Conservation (phyloP, 2,797 vertebrate genomes). For the Sebastes taczanowskii region DNA sequence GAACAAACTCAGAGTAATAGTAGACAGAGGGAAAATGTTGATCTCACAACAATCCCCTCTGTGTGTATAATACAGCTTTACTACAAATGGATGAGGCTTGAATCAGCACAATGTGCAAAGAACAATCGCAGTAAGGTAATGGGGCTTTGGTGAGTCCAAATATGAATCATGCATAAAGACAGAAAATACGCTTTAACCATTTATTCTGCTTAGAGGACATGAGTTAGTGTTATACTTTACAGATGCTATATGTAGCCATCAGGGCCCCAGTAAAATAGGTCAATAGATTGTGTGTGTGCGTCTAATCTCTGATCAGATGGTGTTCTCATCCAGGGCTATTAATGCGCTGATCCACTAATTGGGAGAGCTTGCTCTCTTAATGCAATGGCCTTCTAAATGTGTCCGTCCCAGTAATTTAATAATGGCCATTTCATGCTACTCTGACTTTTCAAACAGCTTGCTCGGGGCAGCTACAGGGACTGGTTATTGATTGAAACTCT, state of each 20-base stretch:
- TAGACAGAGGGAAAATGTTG: constrained; percentile 55
- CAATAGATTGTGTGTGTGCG: constrained; percentile 75
- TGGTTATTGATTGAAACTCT: constrained; percentile 79
- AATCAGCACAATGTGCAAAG: constrained; percentile 56
- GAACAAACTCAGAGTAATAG: constrained; percentile 46
- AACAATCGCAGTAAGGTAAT: constrained; percentile 50
- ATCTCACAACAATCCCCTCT: constrained; percentile 57
- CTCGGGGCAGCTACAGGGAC: constrained; percentile 81
- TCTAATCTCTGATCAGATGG: constrained; percentile 80
- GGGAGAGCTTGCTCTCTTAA: constrained; percentile 83
- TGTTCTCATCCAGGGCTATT: constrained; percentile 81
- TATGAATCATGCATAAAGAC: constrained; percentile 51
- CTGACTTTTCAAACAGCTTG: constrained; percentile 80
- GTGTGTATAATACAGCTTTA: constrained; percentile 54
- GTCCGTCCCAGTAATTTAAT: constrained; percentile 86
- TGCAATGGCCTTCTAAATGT: constrained; percentile 85
- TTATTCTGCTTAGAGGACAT: constrained; percentile 48
- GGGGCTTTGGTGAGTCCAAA: constrained; percentile 27
- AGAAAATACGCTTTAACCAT: constrained; percentile 34
- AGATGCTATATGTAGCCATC: constrained; percentile 64
- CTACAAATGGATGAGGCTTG: constrained; percentile 59
- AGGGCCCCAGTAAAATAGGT: constrained; percentile 72
- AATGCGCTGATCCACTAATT: constrained; percentile 83
- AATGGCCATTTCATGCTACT: constrained; percentile 85
- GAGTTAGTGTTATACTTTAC: constrained; percentile 53